Conservation (phyloP, 1,140 invertebrate genomes). For the Apis dorsata region DNA sequence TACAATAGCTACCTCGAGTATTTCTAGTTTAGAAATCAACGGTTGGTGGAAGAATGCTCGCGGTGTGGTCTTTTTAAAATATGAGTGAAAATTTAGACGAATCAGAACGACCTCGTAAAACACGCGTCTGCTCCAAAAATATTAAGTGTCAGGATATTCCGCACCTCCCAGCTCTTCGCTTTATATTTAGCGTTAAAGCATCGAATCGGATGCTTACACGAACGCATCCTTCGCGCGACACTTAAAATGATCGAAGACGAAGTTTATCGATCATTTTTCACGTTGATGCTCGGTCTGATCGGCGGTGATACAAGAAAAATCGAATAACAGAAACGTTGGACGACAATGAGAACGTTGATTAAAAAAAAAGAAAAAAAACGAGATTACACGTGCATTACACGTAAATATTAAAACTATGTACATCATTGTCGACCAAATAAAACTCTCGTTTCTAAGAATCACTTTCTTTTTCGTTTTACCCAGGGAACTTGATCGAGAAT, state of each 20-base stretch:
- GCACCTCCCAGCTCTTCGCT: conserved; percentile 66
- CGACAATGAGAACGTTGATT: too few species aligned
- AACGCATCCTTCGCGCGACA: conserved; percentile 56
- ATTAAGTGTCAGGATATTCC: conserved; percentile 71
- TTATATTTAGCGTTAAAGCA: conserved; percentile 72
- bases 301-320: too few species aligned
- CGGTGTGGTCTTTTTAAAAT: conserved; percentile 50
- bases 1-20: too few species aligned
- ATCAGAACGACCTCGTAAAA: conserved; percentile 46
- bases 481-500: background rate
- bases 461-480: background rate
- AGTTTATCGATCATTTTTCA: conserved; percentile 48
- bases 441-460: background rate
- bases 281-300: background rate
- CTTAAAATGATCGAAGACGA: conserved; percentile 43
- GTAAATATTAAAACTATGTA: background rate
- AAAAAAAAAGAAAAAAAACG: too few species aligned
- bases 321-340: too few species aligned
- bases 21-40: background rate
- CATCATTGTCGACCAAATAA: background rate
- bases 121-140: conserved; percentile 61
- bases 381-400: too few species aligned
- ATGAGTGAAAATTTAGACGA: conserved; percentile 53
- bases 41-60: background rate
- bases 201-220: conserved; percentile 57